Conservation (phyloP, 2,797 vertebrate genomes). For the Malacoctenus gilli region DNA sequence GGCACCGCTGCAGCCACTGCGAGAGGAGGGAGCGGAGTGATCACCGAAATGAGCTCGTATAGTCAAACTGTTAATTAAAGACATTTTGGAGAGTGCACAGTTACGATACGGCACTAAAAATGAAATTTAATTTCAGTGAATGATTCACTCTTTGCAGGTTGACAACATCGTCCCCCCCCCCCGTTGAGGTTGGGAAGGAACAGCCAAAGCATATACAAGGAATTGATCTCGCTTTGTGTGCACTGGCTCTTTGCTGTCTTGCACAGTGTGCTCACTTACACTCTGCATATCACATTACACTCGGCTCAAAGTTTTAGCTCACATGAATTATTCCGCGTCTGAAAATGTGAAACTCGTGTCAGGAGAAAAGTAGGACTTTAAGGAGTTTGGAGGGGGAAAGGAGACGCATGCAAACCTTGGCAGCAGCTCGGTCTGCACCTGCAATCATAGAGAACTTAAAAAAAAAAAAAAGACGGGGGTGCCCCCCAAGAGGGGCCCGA, state of each 20-base stretch:
- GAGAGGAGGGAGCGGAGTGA: not conserved
- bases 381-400: too few relatives aligned
- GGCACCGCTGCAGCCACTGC: conserved; percentile 6
- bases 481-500: too few relatives aligned
- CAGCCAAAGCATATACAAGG: too few relatives aligned
- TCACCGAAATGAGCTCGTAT: not conserved
- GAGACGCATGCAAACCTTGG: too few relatives aligned
- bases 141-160: not conserved
- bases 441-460: too few relatives aligned
- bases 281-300: not conserved
- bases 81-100: not conserved
- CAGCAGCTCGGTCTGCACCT: too few relatives aligned
- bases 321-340: not conserved
- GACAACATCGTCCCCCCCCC: not conserved
- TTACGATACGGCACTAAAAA: not conserved
- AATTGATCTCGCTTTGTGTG: not conserved
- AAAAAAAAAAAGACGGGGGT: too few relatives aligned
- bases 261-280: too few relatives aligned
- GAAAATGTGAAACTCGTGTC: not conserved
- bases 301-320: not conserved
- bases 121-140: not conserved
- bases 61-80: not conserved
- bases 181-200: too few relatives aligned
- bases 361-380: not conserved
- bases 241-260: not conserved